Evolutionary conservation across 2,113 vertebrate genomes (phyloP), one percentile per base, ranked within the genome.

Genomic region (Aptenodytes patagonicus): DNA sequence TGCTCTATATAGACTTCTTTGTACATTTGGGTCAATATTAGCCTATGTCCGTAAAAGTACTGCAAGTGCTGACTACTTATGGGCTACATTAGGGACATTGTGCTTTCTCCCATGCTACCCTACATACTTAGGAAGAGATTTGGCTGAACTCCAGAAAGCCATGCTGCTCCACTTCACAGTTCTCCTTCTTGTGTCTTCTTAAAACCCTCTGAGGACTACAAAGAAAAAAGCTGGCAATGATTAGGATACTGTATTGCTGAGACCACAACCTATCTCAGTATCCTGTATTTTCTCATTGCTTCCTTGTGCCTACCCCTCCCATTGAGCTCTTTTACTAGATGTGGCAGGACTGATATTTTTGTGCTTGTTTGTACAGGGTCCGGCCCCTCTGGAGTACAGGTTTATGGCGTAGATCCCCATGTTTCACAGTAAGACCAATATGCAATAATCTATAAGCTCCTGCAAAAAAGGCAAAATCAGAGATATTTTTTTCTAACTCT

Each of bases 321-420:
- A 20, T 3, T 71, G 55, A 87, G 32, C 32, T 83, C 18, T 80
- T 83, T 84, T 31, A n/a, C 32, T 31, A 51, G 24, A 81, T 16
- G 29, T 68, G 29, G 26, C 16, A 81, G 11, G 8, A 51, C 13
- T 42, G 69, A 55, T 16, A 16, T 52, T 94, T 89, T 61, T 31
- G 4, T 66, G 11, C 28, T 46, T 47, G 10, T 83, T 83, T 82
- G 12, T 20, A 44, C 26, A 36, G 7, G 3, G 40, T 76, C 47
- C 17, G 2, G 38, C 12, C 2, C 10, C 29, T 9, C 5, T 1
- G 1, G 29, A n/a, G 9, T 55, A 68, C 6, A 55, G 21, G 34
- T 58, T 81, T n/a, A 17, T 32, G 32, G 22, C 7, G 8, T 31
- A 60, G 17, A 51, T 71, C 20, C 17, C 16, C 8, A 17, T 46